Base-by-base conservation (phyloP, 2,888 invertebrate genomes). In the Schrankia costaestrigalis region DNA sequence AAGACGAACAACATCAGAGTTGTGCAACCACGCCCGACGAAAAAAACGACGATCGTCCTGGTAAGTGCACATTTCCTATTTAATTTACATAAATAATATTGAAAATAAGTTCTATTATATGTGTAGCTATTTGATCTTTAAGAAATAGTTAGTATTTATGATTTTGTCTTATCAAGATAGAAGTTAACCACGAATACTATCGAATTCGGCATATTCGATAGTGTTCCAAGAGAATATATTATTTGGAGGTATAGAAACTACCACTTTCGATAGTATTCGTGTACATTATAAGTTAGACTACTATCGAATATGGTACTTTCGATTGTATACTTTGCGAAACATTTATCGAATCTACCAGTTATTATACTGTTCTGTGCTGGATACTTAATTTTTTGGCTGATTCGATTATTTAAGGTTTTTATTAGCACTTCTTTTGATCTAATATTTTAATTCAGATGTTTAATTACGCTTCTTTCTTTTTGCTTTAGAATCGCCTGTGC, bases 231-330 rank as follows among this genome's bases (percentile, higher is more conserved):
- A 5, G 10, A 3, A 23, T 3, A 3, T 23, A 11, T 11, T 3
- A 10, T 25, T 25, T 3, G 11, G 3, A 17, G 19, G 1, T 11
- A 28, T 28, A 2, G 19, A 14, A 28, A 11, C 18, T 28, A 8
- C 8, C 11, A 28, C 11, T 18, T 18, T 18, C 19, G 27, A 28
- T 28, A 11, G 3, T 26, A 3, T 26, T 5, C 15, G 6, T 23
- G 11, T 10, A 23, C 23, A 11, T 23, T 11, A 3, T 10, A 23
- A 11, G 23, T 11, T 11, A 23, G 12, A 18, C 11, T 11, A 28
- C 4, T 28, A 28, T 28, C 18, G 27, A 18, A 28, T 18, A n/a
- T 28, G 27, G 27, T 18, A 28, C 27, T 28, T 28, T 28, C 27
- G 18, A 28, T 28, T 10, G 11, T 28, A 18, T 28, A 28, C 27